phyloP scores from a whole-genome alignment of 2,888 invertebrate species.

The Clitarchus hookeri region DNA sequence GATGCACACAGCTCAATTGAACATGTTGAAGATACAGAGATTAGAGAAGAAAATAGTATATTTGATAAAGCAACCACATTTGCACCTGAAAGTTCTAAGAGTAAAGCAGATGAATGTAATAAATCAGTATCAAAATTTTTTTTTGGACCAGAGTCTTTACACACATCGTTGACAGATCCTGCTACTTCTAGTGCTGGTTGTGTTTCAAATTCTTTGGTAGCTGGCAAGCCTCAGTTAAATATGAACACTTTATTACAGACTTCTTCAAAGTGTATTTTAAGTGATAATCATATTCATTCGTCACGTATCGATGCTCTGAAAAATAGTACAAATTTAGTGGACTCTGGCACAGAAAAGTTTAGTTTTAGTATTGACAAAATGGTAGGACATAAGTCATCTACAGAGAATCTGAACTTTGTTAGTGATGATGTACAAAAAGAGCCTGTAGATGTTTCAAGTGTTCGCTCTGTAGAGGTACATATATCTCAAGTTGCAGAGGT shows the following conservation, averaged over 20 bases:
- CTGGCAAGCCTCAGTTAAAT: neutral
- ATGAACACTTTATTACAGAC: neutral
- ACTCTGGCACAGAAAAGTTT: neutral
- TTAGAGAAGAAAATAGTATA: neutral
- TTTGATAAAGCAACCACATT: neutral
- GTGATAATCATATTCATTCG: neutral
- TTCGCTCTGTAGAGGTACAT: neutral
- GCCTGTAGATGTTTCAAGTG: neutral
- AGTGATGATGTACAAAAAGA: neutral
- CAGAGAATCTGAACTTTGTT: neutral
- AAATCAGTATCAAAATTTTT: slow-evolving; percentile 11
- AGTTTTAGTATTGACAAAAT: slow-evolving; percentile 22
- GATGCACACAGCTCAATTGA: neutral
- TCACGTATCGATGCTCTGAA: neutral
- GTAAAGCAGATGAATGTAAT: neutral
- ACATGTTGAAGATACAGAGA: neutral
- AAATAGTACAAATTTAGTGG: neutral
- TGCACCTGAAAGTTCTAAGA: neutral
- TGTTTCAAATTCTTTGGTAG: neutral
- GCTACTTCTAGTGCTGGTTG: too few relatives aligned
- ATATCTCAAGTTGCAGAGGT: neutral
- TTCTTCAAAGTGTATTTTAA: neutral
- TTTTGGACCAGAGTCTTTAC: slow-evolving; percentile 19
- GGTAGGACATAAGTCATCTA: neutral
- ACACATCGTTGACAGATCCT: neutral